These are phyloP conservation scores for Lineus longissimus DNA, from an alignment of 1,140 invertebrate genomes.

Conservation along the genomic window DNA sequence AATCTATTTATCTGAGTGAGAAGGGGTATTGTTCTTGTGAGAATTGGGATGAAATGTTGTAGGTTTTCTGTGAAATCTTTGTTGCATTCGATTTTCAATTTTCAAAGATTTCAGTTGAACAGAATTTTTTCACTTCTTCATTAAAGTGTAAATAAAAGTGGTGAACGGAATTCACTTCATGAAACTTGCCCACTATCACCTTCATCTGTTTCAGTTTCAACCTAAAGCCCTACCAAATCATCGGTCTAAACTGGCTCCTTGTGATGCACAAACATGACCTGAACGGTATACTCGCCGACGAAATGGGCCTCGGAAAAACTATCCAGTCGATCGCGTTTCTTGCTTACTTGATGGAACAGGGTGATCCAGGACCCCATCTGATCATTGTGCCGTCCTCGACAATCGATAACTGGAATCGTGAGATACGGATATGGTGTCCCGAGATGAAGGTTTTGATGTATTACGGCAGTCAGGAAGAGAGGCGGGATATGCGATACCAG, in stretches of 20 bases:
- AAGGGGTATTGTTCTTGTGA: no score
- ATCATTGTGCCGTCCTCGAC: constrained; percentile 90
- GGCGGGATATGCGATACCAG: constrained; percentile 72
- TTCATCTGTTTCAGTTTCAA: constrained; percentile 34
- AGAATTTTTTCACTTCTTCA: no score
- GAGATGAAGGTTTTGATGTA: constrained; percentile 72
- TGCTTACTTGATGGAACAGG: constrained; percentile 76
- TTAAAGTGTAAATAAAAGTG: no score
- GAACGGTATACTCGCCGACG: constrained; percentile 90
- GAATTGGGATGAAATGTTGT: no score
- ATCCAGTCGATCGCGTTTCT: constrained; percentile 79
- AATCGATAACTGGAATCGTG: constrained; percentile 83
- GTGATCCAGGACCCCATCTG: constrained; percentile 69
- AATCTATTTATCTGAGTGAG: no score
- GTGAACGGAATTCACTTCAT: no score
- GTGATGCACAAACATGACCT: constrained; percentile 84
- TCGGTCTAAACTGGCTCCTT: constrained; percentile 90
- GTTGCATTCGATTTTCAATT: no score
- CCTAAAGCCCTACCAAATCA: constrained; percentile 84
- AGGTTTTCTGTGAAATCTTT: no score
- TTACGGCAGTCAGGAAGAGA: constrained; percentile 81
- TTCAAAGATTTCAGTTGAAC: no score
- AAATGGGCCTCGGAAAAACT: constrained; percentile 89
- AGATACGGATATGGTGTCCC: constrained; percentile 82
- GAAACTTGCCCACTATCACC: not conserved